These are phyloP conservation scores for Drosophila macrospina DNA, from an alignment of 2,888 invertebrate species.

Conservation along the genomic window DNA sequence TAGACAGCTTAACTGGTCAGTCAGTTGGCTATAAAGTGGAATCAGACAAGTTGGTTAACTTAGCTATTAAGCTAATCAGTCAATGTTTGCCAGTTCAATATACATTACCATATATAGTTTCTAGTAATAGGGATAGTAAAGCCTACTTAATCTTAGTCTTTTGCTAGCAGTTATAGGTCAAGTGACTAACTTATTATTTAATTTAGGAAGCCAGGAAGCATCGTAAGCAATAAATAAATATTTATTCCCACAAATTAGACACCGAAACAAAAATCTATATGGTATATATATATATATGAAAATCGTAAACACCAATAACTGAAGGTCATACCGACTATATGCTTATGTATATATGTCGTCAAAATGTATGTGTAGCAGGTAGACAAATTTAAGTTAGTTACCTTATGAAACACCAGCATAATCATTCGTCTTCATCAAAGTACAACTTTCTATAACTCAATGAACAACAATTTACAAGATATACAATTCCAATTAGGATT, in stretches of 20 bases:
- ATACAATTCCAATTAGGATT: slow-evolving; percentile 47
- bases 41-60: neutral
- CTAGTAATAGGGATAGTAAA: slow-evolving; percentile 51
- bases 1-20: slow-evolving; percentile 11
- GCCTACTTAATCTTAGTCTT: slow-evolving; percentile 41
- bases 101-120: slow-evolving; percentile 36
- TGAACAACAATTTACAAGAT: slow-evolving; percentile 23
- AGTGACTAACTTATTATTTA: slow-evolving; percentile 50
- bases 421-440: slow-evolving; percentile 76
- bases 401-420: slow-evolving; percentile 56
- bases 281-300: slow-evolving; percentile 9
- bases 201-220: slow-evolving; percentile 66
- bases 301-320: slow-evolving; percentile 29
- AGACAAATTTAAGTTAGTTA: slow-evolving; percentile 53
- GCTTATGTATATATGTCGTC: slow-evolving; percentile 21
- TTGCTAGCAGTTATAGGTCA: slow-evolving; percentile 48
- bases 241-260: slow-evolving; percentile 41
- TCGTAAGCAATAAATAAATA: slow-evolving; percentile 63
- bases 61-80: slow-evolving; percentile 26
- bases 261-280: slow-evolving; percentile 23
- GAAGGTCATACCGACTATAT: slow-evolving; percentile 27
- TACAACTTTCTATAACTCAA: slow-evolving; percentile 71
- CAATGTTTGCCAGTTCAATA: slow-evolving; percentile 58
- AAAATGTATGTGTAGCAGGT: slow-evolving; percentile 34
- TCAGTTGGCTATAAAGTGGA: neutral